Base-by-base conservation (phyloP, 1,140 invertebrate genomes). In the Aplysia californica region DNA sequence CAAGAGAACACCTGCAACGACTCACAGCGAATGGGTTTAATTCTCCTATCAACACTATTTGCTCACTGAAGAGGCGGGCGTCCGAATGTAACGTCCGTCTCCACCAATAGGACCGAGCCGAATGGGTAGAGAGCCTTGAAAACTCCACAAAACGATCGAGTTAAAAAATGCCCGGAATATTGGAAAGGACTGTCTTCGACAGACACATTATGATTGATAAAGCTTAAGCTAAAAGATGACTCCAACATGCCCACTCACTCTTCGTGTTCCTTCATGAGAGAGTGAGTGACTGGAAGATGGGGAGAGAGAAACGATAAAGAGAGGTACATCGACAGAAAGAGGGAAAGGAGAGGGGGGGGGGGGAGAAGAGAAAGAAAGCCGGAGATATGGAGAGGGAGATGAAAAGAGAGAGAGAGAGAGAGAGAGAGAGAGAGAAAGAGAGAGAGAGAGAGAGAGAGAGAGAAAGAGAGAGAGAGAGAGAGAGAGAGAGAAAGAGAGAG, bases 401-500 rank as follows among this genome's bases (percentile, higher is more conserved):
- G 39, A 36, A 64, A 33, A 79, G 26, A 76, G 78, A 70, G 73
- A 75, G 61, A 75, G 33, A 76, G 50, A 76, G 77, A 79, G 59
- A 79, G 64, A 69, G 74, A 76, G 73, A 55, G 59, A 50, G 55
- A 41, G 67, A 50, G 36, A 44, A 29, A 44, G 67, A 70, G 39
- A 50, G 21, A 56, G 31, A 3, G 10, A 18, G 6, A 50, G 10
- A 50, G 44, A 50, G 44, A 50, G 10, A 10, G n/a, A n/a, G 10
- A 15, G 44, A 50, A 6, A 18, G 10, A 21, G 58, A 61, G 10
- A 21, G 26, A 18, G 10, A 61, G 18, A 61, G 6, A 61, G 18
- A 61, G 6, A 21, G 18, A 21, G 10, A 18, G 18, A 21, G 6
- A 29, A 6, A 21, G 10, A 21, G 58, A 61, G 10, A 21, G 58